Base-by-base conservation (phyloP, 1,140 invertebrate genomes). In the Pseudomyrmex pallidus region DNA sequence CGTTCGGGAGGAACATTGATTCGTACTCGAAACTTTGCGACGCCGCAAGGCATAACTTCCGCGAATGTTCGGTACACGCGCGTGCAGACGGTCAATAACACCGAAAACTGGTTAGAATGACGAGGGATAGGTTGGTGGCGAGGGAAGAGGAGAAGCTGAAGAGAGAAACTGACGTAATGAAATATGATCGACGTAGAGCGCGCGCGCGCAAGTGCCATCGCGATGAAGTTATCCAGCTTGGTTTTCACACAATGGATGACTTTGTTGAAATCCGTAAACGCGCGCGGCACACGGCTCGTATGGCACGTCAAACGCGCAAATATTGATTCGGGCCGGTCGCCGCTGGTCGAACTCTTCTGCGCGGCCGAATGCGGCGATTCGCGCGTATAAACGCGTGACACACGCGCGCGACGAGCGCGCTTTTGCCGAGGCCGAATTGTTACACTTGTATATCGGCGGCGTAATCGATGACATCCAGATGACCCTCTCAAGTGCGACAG, bases 181-280 rank as follows among this genome's bases (percentile, higher is more conserved):
- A 78, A 78, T 78, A 78, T 78, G 76, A 80, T 72, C 76, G 76
- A 80, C 76, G 76, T 80, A 59, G 54, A 80, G 56, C 76, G 62
- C 25, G 76, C 64, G 76, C 66, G 76, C 35, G 35, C 66, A 66
- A 80, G 76, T 72, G 76, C 66, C 54, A 80, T 80, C 76, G 66
- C 76, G 66, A 72, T 80, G 54, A 72, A 80, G 76, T 80, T 80
- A 80, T 80, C 76, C 76, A 72, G 66, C 76, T 80, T 80, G 76
- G 54, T 80, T 80, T 80, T 70, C 66, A 17, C 66, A 72, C 76
- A 80, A 80, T 72, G 66, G 76, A 50, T 25, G 76, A 80, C 66
- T 80, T 50, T 10, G 76, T 80, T 80, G 66, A 80, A 80, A 80
- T 72, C 66, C 35, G 54, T 80, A 78, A 15, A 68, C 76, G 54